Evolutionary conservation across 2,888 invertebrate genomes (phyloP), one percentile per base, ranked within the genome.

Genomic region (Lordiphosa fenestrarum): DNA sequence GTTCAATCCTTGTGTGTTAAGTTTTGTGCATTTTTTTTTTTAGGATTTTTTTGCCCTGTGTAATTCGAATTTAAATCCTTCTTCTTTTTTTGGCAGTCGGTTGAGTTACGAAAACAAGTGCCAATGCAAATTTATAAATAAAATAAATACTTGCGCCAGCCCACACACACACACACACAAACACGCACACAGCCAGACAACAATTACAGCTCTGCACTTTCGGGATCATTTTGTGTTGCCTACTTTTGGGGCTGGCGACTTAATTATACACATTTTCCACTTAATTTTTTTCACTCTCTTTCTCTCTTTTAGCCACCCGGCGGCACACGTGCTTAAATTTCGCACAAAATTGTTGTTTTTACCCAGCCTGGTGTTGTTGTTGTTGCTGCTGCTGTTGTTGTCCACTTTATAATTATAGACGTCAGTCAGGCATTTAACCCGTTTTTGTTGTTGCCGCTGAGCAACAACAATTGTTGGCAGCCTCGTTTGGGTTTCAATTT

Each of bases 401-500:
- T 53, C 60, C 80, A 67, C 62, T 76, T 80, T 78, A 76, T 83
- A 78, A 78, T 78, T 78, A 83, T 78, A 83, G 84, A 83, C 78
- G 78, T 78, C 84, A 78, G 84, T 78, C 78, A 78, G 81, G 81
- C 78, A 83, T 78, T 78, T 78, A 78, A 83, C 84, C 76, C 76
- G 80, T 51, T 73, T 69, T 53, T 73, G 73, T 51, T 71, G 59
- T 36, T 59, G 49, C 41, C 53, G 50, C 30, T 56, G 25, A 48
- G 46, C 69, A 58, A 50, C 50, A 71, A 60, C 49, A 69, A 66
- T 67, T 65, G 80, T 66, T 83, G 76, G 59, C 64, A 37, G 58
- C 37, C 77, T 69, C 71, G 71, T 59, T 30, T 61, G 69, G 37
- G 65, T 80, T 78, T 78, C 78, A 78, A 83, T 83, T 80, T 83